Evolutionary conservation across 2,113 vertebrate species (phyloP), one percentile per base, ranked within the genome.

Genomic region (Mesoclemmys tuberculata): DNA sequence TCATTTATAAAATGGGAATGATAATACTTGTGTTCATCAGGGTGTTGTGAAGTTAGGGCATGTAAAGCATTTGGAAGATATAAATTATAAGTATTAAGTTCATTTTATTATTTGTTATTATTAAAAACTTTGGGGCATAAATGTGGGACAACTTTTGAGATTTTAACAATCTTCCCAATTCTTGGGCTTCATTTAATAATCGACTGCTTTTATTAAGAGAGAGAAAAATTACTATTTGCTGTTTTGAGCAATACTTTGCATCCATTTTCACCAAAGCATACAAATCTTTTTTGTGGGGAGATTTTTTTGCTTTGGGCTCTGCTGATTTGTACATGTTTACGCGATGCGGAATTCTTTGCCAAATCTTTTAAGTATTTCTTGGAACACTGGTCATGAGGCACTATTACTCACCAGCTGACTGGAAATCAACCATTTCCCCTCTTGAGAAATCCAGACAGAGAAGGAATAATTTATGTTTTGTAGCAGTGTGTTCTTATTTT

Each of bases 281-380:
- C 12, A 10, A 24, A 64, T 74, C 19, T 35, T 6, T 82, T 80
- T 21, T 52, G 5, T 46, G 8, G 64, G n/a, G 38, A 84, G 16
- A 41, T n/a, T 4, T 5, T 80, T 88, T 68, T 84, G 9, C 74
- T 91, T 46, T 81, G 75, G n/a, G 11, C 0, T 89, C 84, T 89
- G 61, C 48, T 83, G 18, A n/a, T 80, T 83, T 29, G 16, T 41
- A 9, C 4, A 0, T 77, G 61, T 29, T 46, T 84, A 14, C 1
- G 2, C 19, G 38, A 35, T 56, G 56, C 2, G 13, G 56, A 64
- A 77, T 85, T 92, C 64, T 93, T 49, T 93, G 95, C 91, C 94
- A 94, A 41, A 88, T 86, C 31, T 71, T 92, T 18, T 71, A 2
- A 38, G 84, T n/a, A 85, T 95, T 97, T 91, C 97, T 94, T 84